These are phyloP conservation scores for Gymnoscelis rufifasciata DNA, from an alignment of 2,888 invertebrate genomes.

Conservation along the genomic window DNA sequence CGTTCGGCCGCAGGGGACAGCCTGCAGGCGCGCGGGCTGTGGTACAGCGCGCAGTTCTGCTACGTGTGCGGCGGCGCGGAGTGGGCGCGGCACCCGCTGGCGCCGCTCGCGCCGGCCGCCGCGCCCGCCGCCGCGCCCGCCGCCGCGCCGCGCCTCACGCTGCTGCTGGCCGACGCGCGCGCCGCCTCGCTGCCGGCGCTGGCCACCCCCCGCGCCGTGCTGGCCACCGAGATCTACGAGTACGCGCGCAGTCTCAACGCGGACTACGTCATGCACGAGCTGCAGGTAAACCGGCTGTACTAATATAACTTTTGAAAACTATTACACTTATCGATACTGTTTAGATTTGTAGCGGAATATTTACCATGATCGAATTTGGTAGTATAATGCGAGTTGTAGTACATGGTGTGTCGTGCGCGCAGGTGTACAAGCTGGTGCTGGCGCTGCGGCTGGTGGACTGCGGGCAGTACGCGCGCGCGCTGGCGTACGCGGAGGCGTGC, in stretches of 20 bases:
- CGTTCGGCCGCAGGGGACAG: conserved; percentile 80
- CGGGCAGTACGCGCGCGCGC: too few species aligned
- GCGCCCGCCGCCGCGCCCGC: conserved; percentile 40
- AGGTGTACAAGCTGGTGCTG: too few species aligned
- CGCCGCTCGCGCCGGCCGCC: conserved; percentile 50
- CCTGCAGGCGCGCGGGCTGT: conserved; percentile 85
- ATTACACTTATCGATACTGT: too few species aligned
- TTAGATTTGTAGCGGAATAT: too few species aligned
- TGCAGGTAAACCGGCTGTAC: conserved; percentile 85
- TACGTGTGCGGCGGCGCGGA: conserved; percentile 91
- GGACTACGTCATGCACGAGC: conserved; percentile 84
- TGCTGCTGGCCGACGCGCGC: conserved; percentile 87
- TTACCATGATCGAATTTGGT: too few species aligned
- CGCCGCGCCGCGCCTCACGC: conserved; percentile 83
- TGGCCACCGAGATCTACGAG: conserved; percentile 97
- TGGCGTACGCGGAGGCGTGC: too few species aligned
- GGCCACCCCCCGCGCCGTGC: conserved; percentile 89
- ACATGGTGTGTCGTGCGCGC: too few species aligned
- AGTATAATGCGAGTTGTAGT: too few species aligned
- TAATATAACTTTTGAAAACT: too few species aligned
- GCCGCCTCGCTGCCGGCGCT: conserved; percentile 82
- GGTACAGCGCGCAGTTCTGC: conserved; percentile 96
- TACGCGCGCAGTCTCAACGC: conserved; percentile 91
- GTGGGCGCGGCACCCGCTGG: conserved; percentile 67
- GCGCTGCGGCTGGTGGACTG: too few species aligned